Percentiles rank a stretch among this genome's conserved stretches.
Evolutionary conservation across 2,888 invertebrate species (phyloP).

Genomic region (Cybosia mesomella): DNA sequence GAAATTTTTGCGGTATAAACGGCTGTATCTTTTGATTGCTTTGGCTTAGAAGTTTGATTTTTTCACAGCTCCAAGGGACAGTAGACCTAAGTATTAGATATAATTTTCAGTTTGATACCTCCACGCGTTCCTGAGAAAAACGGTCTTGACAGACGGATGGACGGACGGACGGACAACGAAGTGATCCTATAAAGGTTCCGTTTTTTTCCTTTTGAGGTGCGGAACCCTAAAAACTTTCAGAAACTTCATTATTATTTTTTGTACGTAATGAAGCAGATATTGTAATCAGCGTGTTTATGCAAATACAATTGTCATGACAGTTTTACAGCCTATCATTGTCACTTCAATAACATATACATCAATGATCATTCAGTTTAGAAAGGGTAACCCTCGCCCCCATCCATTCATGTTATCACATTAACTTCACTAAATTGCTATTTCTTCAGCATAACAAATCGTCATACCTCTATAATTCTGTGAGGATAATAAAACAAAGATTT

Average conservation of each 20-base stretch:
- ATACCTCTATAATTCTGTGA: slow-evolving; percentile 13
- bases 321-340: neutral
- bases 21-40: too few relatives aligned
- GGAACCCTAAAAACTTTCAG: too few relatives aligned
- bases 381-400: neutral
- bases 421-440: slow-evolving; percentile 15
- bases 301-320: neutral
- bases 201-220: too few relatives aligned
- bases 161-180: too few relatives aligned
- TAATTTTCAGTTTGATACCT: too few relatives aligned
- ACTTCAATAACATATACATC: neutral
- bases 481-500: slow-evolving; percentile 22
- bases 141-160: too few relatives aligned
- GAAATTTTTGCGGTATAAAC: too few relatives aligned
- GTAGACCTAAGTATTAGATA: too few relatives aligned
- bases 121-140: too few relatives aligned
- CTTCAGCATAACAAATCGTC: slow-evolving; percentile 23
- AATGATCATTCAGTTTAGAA: neutral
- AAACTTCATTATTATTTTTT: neutral
- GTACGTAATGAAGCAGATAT: neutral
- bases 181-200: too few relatives aligned
- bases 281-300: neutral
- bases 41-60: too few relatives aligned
- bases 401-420: slow-evolving; percentile 1
- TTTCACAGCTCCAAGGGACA: too few relatives aligned